Base-by-base conservation (phyloP, 1,140 invertebrate genomes). In the Apis cerana region DNA sequence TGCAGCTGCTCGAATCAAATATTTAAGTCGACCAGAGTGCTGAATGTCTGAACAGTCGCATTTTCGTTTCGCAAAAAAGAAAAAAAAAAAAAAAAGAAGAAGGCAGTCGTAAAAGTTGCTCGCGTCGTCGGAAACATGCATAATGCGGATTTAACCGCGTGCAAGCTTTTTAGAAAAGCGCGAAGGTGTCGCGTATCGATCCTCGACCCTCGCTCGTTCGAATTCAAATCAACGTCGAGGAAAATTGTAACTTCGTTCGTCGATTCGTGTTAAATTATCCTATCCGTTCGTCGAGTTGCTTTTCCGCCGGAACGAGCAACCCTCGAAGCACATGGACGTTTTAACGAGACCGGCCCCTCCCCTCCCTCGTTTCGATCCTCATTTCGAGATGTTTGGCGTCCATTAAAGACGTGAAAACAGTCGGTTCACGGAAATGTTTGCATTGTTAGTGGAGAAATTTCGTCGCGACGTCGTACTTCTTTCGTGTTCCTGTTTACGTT, bases 1-100 rank as follows among this genome's bases (percentile, higher is more conserved):
- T 75, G 71, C 59, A 75, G 23, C 50, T 21, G 27, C 75, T 65
- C 27, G 75, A 88, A 87, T 88, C 59, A 87, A 87, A 88, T 80
- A 88, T 87, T 87, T 69, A 87, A 84, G 56, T 33, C 19, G 54
- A 0, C 61, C 62, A 19, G 69, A 84, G 78, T 75, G 82, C 52
- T 62, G 86, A 88, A 88, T 85, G 77, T 84, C 85, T 82, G 85
- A 87, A 69, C 69, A 27, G n/a, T 10, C 48, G 75, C 72, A 58
- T 72, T 84, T 83, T 80, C 72, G 75, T 70, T 33, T 4, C 65
- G 65, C 33, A 64, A 84, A 86, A 83, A 61, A 59, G 27, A 7
- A 0, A 7, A 43, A 43, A 43, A 43, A 7, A 84, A 50, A 58
- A 21, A 69, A 3, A 15, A n/a, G 1, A 15, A 21, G 11, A 8